Evolutionary conservation across 2,797 vertebrate genomes (phyloP).

Genomic region (Microctenopoma stevenorrisi): DNA sequence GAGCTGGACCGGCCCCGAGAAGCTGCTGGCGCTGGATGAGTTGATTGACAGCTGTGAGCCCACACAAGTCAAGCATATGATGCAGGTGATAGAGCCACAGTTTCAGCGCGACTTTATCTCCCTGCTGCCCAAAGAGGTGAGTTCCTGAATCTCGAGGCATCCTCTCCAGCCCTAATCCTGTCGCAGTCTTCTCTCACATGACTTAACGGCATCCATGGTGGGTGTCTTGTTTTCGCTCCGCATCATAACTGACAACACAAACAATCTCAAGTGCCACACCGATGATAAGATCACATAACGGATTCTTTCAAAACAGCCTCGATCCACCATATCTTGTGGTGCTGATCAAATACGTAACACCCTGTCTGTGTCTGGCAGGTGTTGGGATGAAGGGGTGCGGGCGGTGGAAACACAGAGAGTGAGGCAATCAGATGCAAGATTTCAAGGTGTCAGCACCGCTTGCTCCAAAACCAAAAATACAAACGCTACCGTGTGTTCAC

Average conservation of each 20-base stretch:
- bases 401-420: conserved; percentile 16
- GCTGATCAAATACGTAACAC: conserved; percentile 58
- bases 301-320: conserved; percentile 48
- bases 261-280: conserved; percentile 50
- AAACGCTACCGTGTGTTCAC: conserved; percentile 39
- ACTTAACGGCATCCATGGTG: conserved; percentile 32
- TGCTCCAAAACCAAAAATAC: conserved; percentile 42
- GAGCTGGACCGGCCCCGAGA: conserved; percentile 99
- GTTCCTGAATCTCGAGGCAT: conserved; percentile 47
- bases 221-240: conserved; percentile 37
- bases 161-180: conserved; percentile 27
- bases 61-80: conserved; percentile 99
- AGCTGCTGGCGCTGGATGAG: conserved; percentile 98
- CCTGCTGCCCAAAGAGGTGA: conserved; percentile 99
- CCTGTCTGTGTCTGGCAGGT: conserved; percentile 51
- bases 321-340: conserved; percentile 37
- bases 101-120: conserved; percentile 99
- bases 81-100: conserved; percentile 99
- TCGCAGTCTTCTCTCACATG: conserved; percentile 24
- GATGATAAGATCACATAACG: conserved; percentile 59
- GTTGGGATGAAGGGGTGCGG: conserved; percentile 29
- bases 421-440: conserved; percentile 58
- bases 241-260: conserved; percentile 57
- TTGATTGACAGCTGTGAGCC: conserved; percentile 99
- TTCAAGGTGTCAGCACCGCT: conserved; percentile 51